phyloP scores from a whole-genome alignment of 1,140 invertebrate species.

The Leucophenga varia region DNA sequence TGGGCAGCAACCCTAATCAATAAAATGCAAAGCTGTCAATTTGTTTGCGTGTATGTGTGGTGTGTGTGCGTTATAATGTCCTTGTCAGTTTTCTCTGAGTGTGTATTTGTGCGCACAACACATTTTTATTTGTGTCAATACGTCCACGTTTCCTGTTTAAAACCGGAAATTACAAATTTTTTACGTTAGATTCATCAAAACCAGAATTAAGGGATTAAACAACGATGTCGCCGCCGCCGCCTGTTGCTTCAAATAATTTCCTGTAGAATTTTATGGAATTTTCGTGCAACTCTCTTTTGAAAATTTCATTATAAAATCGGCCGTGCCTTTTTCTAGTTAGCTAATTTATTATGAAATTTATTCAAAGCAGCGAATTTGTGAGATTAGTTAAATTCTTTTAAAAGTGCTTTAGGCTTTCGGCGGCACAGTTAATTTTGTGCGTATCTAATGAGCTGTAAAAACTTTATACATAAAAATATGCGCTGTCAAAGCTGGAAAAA shows the following conservation, averaged over 20 bases:
- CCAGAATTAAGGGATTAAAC: background rate
- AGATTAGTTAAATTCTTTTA: no score
- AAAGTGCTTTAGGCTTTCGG: no score
- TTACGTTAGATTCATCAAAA: background rate
- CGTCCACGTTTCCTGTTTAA: conserved; percentile 1
- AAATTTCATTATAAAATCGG: no score
- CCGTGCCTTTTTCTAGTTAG: no score
- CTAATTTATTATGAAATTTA: no score
- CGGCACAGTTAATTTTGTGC: no score
- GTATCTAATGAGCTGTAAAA: no score
- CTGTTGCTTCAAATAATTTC: conserved; percentile 4
- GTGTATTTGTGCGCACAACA: background rate
- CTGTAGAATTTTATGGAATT: conserved; percentile 16
- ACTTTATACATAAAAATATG: no score
- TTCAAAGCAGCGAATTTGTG: no score
- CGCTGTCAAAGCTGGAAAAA: no score
- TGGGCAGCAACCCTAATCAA: background rate
- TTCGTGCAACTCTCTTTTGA: conserved; percentile 4
- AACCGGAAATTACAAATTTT: conserved; percentile 41
- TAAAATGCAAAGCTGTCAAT: background rate
- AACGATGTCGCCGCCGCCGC: conserved; percentile 13
- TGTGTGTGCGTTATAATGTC: background rate
- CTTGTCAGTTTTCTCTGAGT: no score
- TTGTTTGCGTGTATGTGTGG: background rate
- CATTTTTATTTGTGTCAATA: conserved; percentile 2